Percentiles rank a stretch among this genome's conserved stretches.
Conservation (phyloP, 1,140 invertebrate genomes). For the Cydia strobilella region DNA sequence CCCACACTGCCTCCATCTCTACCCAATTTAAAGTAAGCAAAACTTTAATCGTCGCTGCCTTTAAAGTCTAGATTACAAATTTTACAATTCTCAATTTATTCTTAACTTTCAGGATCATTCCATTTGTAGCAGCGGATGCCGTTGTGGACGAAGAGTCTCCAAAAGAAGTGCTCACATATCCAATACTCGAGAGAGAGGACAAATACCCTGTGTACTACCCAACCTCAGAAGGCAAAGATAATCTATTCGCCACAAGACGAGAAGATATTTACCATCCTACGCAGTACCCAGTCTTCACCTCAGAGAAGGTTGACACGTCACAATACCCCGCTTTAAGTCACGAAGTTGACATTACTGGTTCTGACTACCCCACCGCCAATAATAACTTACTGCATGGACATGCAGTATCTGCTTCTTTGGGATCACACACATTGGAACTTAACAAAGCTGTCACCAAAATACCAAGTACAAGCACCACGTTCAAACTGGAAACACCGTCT, state of each 20-base stretch:
- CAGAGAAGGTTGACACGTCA: conserved; percentile 53
- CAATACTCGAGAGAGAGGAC: conserved; percentile 64
- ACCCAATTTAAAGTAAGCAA: conserved; percentile 84
- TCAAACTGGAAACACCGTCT: conserved; percentile 50
- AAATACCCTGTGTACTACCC: conserved; percentile 74
- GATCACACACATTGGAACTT: conserved; percentile 40
- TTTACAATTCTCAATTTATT: conserved; percentile 34
- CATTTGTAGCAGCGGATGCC: conserved; percentile 89
- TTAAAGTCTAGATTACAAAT: conserved; percentile 25
- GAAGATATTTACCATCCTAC: conserved; percentile 61
- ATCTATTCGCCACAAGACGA: conserved; percentile 51
- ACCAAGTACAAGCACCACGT: conserved; percentile 45
- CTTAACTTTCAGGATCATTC: conserved; percentile 84
- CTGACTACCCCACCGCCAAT: conserved; percentile 43
- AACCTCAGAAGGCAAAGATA: conserved; percentile 49
- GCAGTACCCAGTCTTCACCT: conserved; percentile 64
- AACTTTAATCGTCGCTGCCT: conserved; percentile 30
- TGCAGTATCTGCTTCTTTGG: conserved; percentile 50
- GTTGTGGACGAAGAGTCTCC: conserved; percentile 73
- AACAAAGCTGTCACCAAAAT: conserved; percentile 46
- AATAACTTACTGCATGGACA: conserved; percentile 57
- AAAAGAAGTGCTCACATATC: conserved; percentile 62
- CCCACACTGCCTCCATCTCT: conserved; percentile 87
- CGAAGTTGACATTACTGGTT: conserved; percentile 43
- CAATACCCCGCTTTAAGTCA: conserved; percentile 51